These are phyloP conservation scores for Cacoxenus indagator DNA, from an alignment of 2,888 invertebrate genomes.

Conservation along the genomic window DNA sequence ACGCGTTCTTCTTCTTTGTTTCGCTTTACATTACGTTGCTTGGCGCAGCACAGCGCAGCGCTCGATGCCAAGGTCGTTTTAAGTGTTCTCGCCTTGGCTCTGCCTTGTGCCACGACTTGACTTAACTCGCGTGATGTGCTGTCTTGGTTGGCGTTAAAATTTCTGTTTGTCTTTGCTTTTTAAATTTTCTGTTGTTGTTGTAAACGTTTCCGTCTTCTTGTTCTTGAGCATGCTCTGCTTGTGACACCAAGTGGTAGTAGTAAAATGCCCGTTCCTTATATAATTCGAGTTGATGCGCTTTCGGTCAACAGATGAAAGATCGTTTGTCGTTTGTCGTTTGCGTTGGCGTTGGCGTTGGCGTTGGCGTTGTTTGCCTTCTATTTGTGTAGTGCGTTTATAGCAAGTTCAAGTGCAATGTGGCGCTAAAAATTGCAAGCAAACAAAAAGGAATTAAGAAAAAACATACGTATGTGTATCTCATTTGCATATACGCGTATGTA, in stretches of 20 bases:
- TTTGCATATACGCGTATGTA: slow-evolving; percentile 11
- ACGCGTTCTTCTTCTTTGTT: background rate
- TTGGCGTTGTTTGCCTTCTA: slow-evolving; percentile 12
- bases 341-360: background rate
- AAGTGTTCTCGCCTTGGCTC: slow-evolving; percentile 2
- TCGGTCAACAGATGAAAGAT: too few relatives aligned
- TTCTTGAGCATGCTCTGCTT: slow-evolving; percentile 28
- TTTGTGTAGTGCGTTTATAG: slow-evolving; percentile 44
- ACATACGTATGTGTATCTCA: too few relatives aligned
- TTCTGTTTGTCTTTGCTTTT: background rate
- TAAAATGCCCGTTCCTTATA: slow-evolving; percentile 41
- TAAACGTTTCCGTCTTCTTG: slow-evolving; percentile 26
- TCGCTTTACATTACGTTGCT: background rate
- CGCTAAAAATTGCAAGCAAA: background rate
- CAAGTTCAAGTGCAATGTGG: slow-evolving; percentile 56
- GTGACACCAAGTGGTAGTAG: slow-evolving; percentile 5
- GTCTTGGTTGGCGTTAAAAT: background rate
- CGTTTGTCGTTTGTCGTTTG: background rate
- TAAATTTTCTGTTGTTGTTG: background rate
- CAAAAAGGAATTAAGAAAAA: too few relatives aligned
- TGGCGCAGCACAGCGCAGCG: background rate
- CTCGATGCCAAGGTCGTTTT: slow-evolving; percentile 22
- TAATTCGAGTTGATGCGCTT: slow-evolving; percentile 50
- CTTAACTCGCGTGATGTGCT: background rate
- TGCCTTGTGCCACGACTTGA: too few relatives aligned